Conservation (phyloP, 2,113 vertebrate genomes). For the Stomatorhinus ivindoensis region DNA sequence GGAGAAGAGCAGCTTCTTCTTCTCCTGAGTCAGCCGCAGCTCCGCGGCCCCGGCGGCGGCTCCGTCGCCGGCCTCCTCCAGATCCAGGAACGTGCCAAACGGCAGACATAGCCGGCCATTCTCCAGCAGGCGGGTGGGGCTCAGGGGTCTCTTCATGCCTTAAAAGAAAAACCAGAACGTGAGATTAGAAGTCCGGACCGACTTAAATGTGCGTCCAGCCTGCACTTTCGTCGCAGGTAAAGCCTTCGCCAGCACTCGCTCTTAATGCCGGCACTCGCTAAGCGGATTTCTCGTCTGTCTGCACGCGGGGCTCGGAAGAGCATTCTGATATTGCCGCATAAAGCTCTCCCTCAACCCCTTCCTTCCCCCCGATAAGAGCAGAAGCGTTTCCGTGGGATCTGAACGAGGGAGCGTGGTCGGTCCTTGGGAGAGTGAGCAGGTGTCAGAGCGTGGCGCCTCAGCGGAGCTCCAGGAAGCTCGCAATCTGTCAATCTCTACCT, state of each 20-base stretch:
- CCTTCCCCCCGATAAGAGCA: background rate
- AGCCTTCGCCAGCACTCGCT: background rate
- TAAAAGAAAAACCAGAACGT: background rate
- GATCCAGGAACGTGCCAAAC: slow-evolving; percentile 61
- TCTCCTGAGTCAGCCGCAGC: slow-evolving; percentile 66
- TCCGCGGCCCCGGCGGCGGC: slow-evolving; percentile 53
- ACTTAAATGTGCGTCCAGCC: background rate
- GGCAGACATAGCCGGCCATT: slow-evolving; percentile 63
- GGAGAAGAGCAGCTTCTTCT: slow-evolving; percentile 75
- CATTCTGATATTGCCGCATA: background rate
- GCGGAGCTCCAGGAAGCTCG: slow-evolving; percentile 17
- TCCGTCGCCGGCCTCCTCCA: slow-evolving; percentile 62
- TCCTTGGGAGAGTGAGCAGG: background rate
- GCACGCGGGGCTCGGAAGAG: background rate
- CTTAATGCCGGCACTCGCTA: background rate
- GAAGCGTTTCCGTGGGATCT: background rate
- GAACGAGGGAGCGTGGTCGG: background rate
- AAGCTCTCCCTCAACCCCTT: background rate
- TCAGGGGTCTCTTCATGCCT: slow-evolving; percentile 77
- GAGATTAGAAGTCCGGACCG: background rate
- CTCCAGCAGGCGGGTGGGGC: slow-evolving; percentile 48
- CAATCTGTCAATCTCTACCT: slow-evolving; percentile 20
- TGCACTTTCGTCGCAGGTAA: background rate
- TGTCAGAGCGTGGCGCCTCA: slow-evolving; percentile 7
- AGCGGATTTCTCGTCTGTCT: background rate